These are phyloP conservation scores for Limnothrissa miodon DNA, from an alignment of 2,113 vertebrate genomes.

Conservation along the genomic window DNA sequence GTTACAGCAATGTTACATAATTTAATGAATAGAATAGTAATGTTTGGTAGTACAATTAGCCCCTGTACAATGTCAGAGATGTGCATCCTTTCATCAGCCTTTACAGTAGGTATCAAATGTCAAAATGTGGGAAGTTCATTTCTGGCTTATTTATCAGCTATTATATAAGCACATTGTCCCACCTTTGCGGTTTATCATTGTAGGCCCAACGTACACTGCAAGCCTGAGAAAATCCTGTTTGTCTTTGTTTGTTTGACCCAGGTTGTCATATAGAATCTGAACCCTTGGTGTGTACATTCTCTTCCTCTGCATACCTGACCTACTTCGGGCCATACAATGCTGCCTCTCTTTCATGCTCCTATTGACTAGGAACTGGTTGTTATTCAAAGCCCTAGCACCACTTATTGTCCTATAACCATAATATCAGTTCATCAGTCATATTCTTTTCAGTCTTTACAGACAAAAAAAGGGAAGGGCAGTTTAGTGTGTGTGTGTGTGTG, in stretches of 20 bases:
- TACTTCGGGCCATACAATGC: constrained; percentile 31
- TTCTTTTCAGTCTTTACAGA: background rate
- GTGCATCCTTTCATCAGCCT: no score
- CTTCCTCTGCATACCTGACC: constrained; percentile 25
- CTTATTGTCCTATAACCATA: background rate
- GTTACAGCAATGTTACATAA: no score
- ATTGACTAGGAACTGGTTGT: constrained; percentile 5
- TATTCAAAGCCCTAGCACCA: background rate
- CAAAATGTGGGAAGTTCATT: background rate
- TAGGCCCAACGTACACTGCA: background rate
- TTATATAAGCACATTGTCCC: background rate
- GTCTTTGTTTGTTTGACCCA: background rate
- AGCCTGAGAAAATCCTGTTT: background rate
- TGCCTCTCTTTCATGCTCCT: background rate
- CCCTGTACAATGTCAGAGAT: no score
- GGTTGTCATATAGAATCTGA: background rate
- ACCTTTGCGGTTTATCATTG: background rate
- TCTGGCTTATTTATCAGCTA: background rate
- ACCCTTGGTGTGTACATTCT: background rate
- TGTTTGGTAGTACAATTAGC: no score
- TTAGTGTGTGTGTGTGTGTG: background rate
- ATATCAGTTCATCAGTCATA: constrained; percentile 2
- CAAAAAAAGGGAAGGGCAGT: background rate
- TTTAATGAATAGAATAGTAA: no score
- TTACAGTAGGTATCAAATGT: background rate